These are phyloP conservation scores for Tragelaphus scriptus DNA, from an alignment of 2,113 vertebrate species.

Conservation along the genomic window DNA sequence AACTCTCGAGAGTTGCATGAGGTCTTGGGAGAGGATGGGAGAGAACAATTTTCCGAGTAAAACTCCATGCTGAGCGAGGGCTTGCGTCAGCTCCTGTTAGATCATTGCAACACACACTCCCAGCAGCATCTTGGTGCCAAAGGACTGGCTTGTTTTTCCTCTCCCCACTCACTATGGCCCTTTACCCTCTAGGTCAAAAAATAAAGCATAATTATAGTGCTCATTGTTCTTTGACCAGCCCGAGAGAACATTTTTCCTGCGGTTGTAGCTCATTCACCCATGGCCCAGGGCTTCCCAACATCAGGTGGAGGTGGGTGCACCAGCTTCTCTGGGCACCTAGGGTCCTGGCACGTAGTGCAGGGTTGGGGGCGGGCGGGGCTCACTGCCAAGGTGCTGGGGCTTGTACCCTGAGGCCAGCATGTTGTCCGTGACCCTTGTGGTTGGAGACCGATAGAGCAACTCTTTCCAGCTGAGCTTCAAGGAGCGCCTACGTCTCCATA, in stretches of 20 bases:
- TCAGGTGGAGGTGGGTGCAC: too few relatives aligned
- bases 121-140: background rate
- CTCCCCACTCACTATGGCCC: background rate
- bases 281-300: background rate
- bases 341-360: background rate
- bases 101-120: background rate
- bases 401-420: background rate
- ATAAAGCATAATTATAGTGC: background rate
- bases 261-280: rapidly evolving
- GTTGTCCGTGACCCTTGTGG: background rate
- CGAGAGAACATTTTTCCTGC: background rate
- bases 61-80: background rate
- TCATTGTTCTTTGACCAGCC: background rate
- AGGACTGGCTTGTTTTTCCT: background rate
- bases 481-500: too few relatives aligned
- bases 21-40: background rate
- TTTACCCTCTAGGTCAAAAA: background rate
- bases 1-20: background rate
- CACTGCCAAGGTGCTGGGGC: background rate
- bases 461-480: background rate
- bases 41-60: background rate
- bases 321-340: background rate
- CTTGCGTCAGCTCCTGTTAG: background rate
- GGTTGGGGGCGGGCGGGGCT: rapidly evolving
- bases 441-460: background rate